Base-by-base conservation (phyloP, 2,888 invertebrate species). In the Napeogenes sylphis region DNA sequence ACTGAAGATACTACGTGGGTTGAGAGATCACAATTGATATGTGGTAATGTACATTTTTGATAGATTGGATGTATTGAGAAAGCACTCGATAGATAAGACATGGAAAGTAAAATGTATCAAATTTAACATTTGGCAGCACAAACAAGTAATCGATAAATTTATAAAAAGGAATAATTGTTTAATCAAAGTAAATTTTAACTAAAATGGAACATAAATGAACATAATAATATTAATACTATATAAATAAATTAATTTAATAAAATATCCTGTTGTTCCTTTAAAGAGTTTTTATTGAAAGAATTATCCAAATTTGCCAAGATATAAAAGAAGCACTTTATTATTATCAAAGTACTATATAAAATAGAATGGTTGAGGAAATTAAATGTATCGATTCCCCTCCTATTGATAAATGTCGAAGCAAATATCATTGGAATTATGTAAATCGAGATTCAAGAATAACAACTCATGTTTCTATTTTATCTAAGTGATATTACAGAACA, bases 341-440 rank as follows among this genome's bases (percentile, higher is more conserved):
- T 12, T 30, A 30, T 51, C 6, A 30, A 21, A 51, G 8, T 30
- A 51, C 8, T 30, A 51, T 51, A 21, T 10, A 10, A 51, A 30
- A 30, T 8, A 42, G 3, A 42, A 12, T 51, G 30, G 3, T 10
- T 30, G n/a, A 51, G 51, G 30, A 51, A 51, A 51, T 51, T 51
- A 51, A 51, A 51, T 51, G 51, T 51, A 51, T 51, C 30, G 51
- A 51, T 51, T 51, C 51, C 51, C 30, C 51, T 51, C 51, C 47
- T 53, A 21, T 64, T 63, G 63, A 65, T 59, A 63, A 61, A 67
- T 58, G 63, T 54, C 61, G 56, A 47, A 55, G 55, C 46, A 83
- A 87, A 86, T 82, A 80, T 79, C 77, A 81, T 75, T 78, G 77
- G 82, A 85, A 85, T 83, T 83, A 86, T 86, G 82, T 58, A 67